Percentiles rank a stretch among this genome's conserved stretches.
Evolutionary conservation across 1,140 invertebrate species (phyloP).

Genomic region (Aporrectodea caliginosa): DNA sequence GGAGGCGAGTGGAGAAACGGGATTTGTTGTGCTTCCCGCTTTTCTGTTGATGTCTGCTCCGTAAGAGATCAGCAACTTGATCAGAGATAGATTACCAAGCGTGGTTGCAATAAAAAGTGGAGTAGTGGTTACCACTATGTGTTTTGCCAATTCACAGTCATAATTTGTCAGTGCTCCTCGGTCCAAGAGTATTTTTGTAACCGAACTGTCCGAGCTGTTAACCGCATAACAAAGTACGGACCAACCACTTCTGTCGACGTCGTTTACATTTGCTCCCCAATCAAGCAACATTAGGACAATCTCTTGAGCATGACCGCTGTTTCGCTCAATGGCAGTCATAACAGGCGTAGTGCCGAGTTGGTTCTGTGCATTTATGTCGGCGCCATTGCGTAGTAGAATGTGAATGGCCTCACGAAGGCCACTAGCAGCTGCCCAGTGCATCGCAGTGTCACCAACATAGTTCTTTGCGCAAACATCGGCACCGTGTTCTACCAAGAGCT

Average conservation of each 20-base stretch:
- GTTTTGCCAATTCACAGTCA: not conserved
- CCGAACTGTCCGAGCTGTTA: slow-evolving; percentile 1
- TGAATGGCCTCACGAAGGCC: not conserved
- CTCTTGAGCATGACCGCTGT: not conserved
- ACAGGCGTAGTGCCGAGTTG: not conserved
- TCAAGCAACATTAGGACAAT: not conserved
- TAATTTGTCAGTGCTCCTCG: not conserved
- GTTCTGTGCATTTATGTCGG: slow-evolving; percentile 1
- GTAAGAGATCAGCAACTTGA: not conserved
- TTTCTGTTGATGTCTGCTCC: not conserved
- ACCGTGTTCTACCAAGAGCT: not conserved
- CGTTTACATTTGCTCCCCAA: slow-evolving; percentile 19
- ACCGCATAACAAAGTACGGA: slow-evolving; percentile 12
- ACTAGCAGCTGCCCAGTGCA: not conserved
- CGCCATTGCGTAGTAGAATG: slow-evolving; percentile 1
- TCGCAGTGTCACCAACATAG: slow-evolving; percentile 5
- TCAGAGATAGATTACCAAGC: not conserved
- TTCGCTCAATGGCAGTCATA: not conserved
- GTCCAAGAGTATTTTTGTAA: slow-evolving; percentile 10
- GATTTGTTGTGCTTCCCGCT: not conserved
- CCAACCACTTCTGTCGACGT: slow-evolving; percentile 8
- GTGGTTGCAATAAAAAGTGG: not conserved
- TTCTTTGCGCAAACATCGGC: not conserved
- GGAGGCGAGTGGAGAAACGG: not conserved
- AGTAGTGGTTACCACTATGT: not conserved